A percentile compares a stretch with the other conserved stretches of the same genome.
phyloP scores from a whole-genome alignment of 1,140 invertebrate species.

The Trichomalopsis sarcophagae region DNA sequence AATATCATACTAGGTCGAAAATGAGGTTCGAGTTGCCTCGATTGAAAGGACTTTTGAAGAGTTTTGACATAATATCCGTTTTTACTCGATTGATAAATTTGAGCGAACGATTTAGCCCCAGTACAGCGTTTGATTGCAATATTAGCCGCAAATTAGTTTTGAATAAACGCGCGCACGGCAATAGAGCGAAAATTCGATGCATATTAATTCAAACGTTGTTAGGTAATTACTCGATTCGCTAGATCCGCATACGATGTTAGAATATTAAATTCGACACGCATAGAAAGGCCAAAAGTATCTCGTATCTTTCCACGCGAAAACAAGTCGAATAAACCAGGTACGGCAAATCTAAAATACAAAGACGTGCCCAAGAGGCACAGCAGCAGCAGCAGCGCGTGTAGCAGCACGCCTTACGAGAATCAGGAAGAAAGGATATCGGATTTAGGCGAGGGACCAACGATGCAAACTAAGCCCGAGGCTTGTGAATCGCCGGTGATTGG shows the following conservation, averaged over 20 bases:
- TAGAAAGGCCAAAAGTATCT: too few species aligned
- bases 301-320: too few species aligned
- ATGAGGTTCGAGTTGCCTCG: too few species aligned
- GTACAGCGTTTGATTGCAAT: background rate
- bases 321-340: too few species aligned
- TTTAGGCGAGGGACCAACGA: background rate
- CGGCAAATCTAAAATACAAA: background rate
- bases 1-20: too few species aligned
- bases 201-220: background rate
- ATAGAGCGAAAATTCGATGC: background rate
- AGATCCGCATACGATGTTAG: background rate
- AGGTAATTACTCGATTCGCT: background rate
- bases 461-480: conserved; percentile 54
- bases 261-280: background rate
- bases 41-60: too few species aligned
- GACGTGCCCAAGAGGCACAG: background rate
- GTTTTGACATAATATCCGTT: too few species aligned
- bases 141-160: background rate
- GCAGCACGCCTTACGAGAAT: background rate
- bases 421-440: conserved; percentile 42
- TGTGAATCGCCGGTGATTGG: conserved; percentile 66
- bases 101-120: background rate
- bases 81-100: background rate
- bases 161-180: background rate
- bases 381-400: too few species aligned